Base-by-base conservation (phyloP, 2,797 vertebrate species). In the Geotrypetes seraphini region DNA sequence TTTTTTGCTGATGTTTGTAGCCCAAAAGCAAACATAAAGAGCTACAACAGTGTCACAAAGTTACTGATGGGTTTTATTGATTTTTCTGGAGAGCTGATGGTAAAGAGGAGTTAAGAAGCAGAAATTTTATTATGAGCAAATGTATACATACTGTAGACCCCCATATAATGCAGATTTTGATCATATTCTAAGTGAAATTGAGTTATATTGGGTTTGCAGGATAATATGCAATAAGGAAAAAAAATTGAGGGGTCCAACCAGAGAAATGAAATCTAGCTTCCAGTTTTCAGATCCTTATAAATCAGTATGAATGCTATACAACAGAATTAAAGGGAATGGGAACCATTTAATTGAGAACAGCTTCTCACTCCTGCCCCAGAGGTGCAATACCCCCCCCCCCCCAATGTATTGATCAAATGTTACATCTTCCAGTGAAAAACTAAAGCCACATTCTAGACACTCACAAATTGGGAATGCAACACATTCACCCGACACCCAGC, bases 331-430 rank as follows among this genome's bases (percentile, higher is more conserved):
- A 66, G 60, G 60, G 71, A 74, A 75, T 74, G 69, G 63, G 55
- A 73, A 71, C 64, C 64, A 69, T 66, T 71, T 72, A 69, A 71
- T 73, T 66, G 67, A 71, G 67, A 71, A 68, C 63, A 73, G 65
- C 62, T 63, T 54, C 50, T 53, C 42, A 31, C 53, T 63, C 56
- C 31, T 61, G 58, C 61, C 71, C 60, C 69, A 61, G 62, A 72
- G 71, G 69, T 65, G 47, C 50, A 62, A 61, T 66, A 70, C 75
- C 73, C 69, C 63, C 56, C 67, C 67, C 60, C 58, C n/a, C n/a
- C n/a, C n/a, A n/a, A n/a, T 60, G 66, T 59, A 66, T 60, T 66
- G 63, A 65, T 60, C 63, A 53, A 57, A 54, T 65, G 73, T 71
- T 66, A 65, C 63, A 72, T 61, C 51, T 62, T 56, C 26, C 51